These are phyloP conservation scores for Gallinago media DNA, from an alignment of 2,113 vertebrate genomes.

Conservation along the genomic window DNA sequence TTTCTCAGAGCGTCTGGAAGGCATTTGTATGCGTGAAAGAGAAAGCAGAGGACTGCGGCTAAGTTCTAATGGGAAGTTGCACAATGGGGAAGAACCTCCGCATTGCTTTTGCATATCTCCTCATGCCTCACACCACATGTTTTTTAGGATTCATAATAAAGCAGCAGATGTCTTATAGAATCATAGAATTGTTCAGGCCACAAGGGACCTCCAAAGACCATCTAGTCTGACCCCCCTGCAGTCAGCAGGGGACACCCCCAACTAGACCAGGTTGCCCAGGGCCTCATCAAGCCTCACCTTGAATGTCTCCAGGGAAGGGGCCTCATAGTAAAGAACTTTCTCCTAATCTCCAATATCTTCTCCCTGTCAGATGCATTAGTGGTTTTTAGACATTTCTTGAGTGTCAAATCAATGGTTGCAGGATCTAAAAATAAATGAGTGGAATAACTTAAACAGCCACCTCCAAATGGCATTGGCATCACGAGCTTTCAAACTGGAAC, in stretches of 20 bases:
- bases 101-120: neutral
- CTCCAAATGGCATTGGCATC: neutral
- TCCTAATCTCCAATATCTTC: neutral
- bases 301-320: too few species aligned
- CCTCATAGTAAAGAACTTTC: too few species aligned
- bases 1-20: neutral
- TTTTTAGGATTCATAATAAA: neutral
- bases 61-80: neutral
- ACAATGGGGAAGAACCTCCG: neutral
- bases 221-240: too few species aligned
- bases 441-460: neutral
- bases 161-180: neutral
- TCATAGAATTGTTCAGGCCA: too few species aligned
- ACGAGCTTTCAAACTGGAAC: neutral
- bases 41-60: neutral
- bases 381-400: neutral
- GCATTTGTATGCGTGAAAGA: neutral
- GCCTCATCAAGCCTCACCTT: too few species aligned
- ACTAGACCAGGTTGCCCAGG: too few species aligned
- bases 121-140: rapidly evolving
- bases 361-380: neutral
- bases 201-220: too few species aligned
- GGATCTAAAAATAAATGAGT: neutral
- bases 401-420: neutral
- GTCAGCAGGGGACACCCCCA: too few species aligned